Percentiles rank a stretch among this genome's conserved stretches.
phyloP scores from a whole-genome alignment of 2,888 invertebrate species.

The Aphrophora alni region DNA sequence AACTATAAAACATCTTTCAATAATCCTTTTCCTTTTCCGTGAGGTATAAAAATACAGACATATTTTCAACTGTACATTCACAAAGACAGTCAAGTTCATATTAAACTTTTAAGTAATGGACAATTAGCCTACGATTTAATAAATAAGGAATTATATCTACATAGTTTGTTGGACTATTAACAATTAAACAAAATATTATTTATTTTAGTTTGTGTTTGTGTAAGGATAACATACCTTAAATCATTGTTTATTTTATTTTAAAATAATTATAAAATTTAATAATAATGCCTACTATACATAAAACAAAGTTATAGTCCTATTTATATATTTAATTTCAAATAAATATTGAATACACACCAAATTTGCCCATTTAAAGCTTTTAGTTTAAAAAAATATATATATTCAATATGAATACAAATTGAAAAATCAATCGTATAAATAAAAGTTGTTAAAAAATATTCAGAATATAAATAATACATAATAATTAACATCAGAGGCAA shows the following conservation, averaged over 20 bases:
- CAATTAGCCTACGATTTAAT: background rate
- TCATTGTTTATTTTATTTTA: background rate
- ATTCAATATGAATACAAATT: background rate
- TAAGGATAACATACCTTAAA: background rate
- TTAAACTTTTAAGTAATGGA: background rate
- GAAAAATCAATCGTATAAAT: background rate
- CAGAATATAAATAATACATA: too few relatives aligned
- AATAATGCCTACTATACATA: background rate
- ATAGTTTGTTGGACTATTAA: background rate
- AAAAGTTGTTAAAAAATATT: too few relatives aligned
- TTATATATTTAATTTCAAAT: background rate
- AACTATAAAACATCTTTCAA: background rate
- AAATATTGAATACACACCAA: background rate
- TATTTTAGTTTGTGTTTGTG: background rate
- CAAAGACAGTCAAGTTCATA: background rate
- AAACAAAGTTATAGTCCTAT: background rate
- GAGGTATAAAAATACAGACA: conserved; percentile 6
- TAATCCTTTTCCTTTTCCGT: background rate
- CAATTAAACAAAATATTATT: background rate
- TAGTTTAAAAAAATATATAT: background rate
- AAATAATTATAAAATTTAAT: background rate
- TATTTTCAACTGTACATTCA: background rate
- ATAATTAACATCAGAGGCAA: too few relatives aligned
- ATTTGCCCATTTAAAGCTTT: background rate
- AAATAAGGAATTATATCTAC: conserved; percentile 9